A percentile compares a stretch with the other conserved stretches of the same genome.
phyloP scores from a whole-genome alignment of 1,140 invertebrate genomes.

The Pygmarrhopalites habei region DNA sequence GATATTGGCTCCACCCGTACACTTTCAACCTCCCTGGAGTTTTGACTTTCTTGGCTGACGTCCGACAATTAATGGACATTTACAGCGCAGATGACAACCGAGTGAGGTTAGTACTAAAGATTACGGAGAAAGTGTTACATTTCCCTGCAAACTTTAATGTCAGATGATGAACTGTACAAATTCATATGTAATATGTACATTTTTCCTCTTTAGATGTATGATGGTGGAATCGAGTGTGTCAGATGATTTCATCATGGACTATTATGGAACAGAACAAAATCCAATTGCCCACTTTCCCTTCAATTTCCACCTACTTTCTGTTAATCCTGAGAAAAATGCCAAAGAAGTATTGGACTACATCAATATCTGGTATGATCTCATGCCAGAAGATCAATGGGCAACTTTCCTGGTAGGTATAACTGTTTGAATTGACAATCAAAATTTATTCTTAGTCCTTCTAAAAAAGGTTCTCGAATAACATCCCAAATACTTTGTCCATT shows the following conservation, averaged over 20 bases:
- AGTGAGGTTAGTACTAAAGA: background rate
- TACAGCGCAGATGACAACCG: slow-evolving; percentile 25
- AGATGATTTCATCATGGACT: slow-evolving; percentile 54
- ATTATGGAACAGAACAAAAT: slow-evolving; percentile 52
- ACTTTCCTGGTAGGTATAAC: slow-evolving; percentile 33
- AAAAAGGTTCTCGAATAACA: slow-evolving; percentile 52
- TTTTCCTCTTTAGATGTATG: slow-evolving; percentile 47
- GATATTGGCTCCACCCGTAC: slow-evolving; percentile 41
- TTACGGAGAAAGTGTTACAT: too few species aligned
- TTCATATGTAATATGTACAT: too few species aligned
- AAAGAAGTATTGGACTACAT: slow-evolving; percentile 49
- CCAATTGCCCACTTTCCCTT: slow-evolving; percentile 58
- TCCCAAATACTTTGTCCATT: slow-evolving; percentile 56
- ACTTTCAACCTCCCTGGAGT: slow-evolving; percentile 48
- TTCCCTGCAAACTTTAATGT: too few species aligned
- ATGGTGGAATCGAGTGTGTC: slow-evolving; percentile 61
- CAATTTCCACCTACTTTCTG: slow-evolving; percentile 54
- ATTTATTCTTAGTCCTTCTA: background rate
- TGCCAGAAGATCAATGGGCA: slow-evolving; percentile 49
- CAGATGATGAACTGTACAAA: too few species aligned
- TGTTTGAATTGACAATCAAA: background rate
- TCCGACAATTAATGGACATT: slow-evolving; percentile 47
- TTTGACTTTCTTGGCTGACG: slow-evolving; percentile 56
- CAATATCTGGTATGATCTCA: slow-evolving; percentile 52
- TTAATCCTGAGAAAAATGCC: slow-evolving; percentile 49